These are phyloP conservation scores for Chaenocephalus aceratus DNA, from an alignment of 2,113 vertebrate genomes.

Conservation along the genomic window DNA sequence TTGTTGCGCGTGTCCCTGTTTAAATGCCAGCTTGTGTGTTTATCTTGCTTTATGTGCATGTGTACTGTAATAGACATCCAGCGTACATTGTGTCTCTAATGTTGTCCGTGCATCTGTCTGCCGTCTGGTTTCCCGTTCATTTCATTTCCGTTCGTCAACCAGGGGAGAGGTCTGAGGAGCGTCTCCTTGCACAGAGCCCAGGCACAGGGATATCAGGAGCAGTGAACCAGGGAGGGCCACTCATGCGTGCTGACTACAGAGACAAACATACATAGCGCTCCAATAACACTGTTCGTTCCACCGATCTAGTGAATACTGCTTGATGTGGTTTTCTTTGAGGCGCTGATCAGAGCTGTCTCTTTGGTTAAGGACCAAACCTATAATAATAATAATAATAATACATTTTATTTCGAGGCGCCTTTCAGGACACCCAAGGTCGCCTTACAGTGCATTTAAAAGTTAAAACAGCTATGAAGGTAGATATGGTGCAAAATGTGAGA, in stretches of 20 bases:
- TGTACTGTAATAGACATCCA: background rate
- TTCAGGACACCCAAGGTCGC: no score
- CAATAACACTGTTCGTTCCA: conserved; percentile 41
- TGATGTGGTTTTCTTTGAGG: conserved; percentile 46
- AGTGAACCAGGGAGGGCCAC: conserved; percentile 58
- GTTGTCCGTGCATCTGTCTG: background rate
- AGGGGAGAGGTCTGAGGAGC: conserved; percentile 33
- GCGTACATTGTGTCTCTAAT: background rate
- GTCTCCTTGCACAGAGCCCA: conserved; percentile 31
- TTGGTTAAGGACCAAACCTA: conserved; percentile 9
- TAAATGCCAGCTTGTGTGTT: background rate
- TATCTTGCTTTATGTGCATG: background rate
- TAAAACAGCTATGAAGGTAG: no score
- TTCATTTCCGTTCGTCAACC: conserved; percentile 37
- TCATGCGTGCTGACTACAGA: conserved; percentile 59
- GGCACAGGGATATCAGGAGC: conserved; percentile 49
- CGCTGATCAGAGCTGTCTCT: conserved; percentile 27
- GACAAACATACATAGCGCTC: conserved; percentile 45
- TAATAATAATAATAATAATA: no score
- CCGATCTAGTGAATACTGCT: conserved; percentile 37
- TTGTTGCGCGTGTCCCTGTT: background rate
- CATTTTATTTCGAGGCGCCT: no score
- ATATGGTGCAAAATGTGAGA: no score
- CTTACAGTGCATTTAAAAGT: no score
- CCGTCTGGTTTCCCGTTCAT: conserved; percentile 10